Evolutionary conservation across 2,113 vertebrate species (phyloP).

Genomic region (Cyprichromis sp.): DNA sequence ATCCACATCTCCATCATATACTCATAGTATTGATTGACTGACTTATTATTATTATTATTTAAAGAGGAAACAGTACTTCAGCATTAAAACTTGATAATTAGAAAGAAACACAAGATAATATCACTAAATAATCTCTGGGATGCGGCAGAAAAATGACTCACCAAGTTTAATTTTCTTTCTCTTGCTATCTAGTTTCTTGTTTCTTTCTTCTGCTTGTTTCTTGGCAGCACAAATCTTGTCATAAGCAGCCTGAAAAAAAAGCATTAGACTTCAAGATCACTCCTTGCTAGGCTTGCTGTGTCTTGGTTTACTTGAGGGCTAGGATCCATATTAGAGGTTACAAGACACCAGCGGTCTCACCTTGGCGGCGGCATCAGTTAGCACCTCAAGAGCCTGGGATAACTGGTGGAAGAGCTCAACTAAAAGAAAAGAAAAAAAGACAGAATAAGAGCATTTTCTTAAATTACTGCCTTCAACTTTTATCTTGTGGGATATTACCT

Average conservation of each 20-base stretch:
- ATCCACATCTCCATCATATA: not conserved
- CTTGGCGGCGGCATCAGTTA: constrained; percentile 88
- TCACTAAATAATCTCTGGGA: not conserved
- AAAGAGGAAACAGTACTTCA: not conserved
- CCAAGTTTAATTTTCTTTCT: constrained; percentile 97
- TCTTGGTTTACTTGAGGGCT: not conserved
- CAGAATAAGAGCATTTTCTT: not conserved
- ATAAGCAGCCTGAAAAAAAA: constrained; percentile 80
- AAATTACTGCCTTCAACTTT: not conserved
- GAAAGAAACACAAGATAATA: not conserved
- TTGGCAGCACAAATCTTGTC: constrained; percentile 86
- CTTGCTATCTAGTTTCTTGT: constrained; percentile 82
- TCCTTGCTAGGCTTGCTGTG: not conserved
- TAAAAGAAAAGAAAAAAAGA: constrained; percentile 26
- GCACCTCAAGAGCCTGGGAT: constrained; percentile 90
- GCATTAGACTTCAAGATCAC: not conserved
- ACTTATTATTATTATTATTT: not conserved
- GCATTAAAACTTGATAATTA: not conserved
- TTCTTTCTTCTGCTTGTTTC: constrained; percentile 87
- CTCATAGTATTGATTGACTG: not conserved
- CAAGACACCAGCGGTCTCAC: constrained; percentile 66
- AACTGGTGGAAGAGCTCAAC: constrained; percentile 94
- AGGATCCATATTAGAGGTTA: not conserved
- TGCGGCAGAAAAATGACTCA: constrained; percentile 48
- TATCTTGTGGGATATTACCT: not conserved